Evolutionary conservation across 2,113 vertebrate genomes (phyloP), one percentile per base, ranked within the genome.

Genomic region (Xenus cinereus): DNA sequence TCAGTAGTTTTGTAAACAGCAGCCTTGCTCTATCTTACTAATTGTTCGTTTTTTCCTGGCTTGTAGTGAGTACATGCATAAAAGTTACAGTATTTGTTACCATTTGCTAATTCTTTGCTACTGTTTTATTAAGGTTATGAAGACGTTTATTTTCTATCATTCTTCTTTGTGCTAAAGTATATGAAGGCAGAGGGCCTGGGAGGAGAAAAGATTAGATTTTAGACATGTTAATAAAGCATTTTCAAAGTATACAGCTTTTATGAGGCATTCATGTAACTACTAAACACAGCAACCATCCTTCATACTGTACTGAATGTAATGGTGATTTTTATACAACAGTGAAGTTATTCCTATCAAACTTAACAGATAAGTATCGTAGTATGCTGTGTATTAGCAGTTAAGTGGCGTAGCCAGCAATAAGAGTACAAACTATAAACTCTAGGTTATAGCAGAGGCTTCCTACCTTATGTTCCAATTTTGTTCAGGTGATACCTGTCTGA

Each of bases 301-400:
- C 14, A 8, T 12, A 4, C 24, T 23, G 7, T 45, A 22, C 5
- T 45, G 51, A 82, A 39, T 32, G 20, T 2, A 57, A 19, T 27
- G 48, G 21, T 0, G 1, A 7, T 51, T 35, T 56, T 69, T n/a
- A 4, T 23, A 18, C 23, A 63, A 3, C 20, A 43, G 15, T 15
- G 39, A 64, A 27, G 12, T 53, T 57, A 86, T 20, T 33, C 11
- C 45, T 45, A 0, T 16, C 30, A 24, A 43, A 24, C 23, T 30
- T 50, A 46, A 28, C 10, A 35, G 9, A 10, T 27, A 2, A 33
- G 22, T 17, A 1, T 32, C 24, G 33, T 19, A 6, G 8, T 4
- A 1, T 78, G 30, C 54, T 87, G 45, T 43, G 2, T 24, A 9
- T 53, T 67, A 60, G 60, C 41, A 66, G 30, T 21, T 51, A 8